A percentile compares a stretch with the other conserved stretches of the same genome.
These are phyloP conservation scores for Malthinus flaveolus DNA, from an alignment of 2,888 invertebrate species.

Conservation along the genomic window DNA sequence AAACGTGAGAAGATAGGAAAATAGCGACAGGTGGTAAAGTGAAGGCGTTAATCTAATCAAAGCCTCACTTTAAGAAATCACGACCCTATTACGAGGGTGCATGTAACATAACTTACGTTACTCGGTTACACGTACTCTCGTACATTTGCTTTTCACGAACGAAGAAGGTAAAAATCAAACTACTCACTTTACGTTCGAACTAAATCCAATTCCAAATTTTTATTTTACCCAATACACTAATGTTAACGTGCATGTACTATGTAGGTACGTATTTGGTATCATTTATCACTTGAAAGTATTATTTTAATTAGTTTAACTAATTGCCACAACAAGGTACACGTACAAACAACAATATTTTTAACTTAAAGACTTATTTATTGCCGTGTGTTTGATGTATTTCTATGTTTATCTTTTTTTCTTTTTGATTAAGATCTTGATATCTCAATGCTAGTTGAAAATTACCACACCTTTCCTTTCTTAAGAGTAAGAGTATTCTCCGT, in stretches of 20 bases:
- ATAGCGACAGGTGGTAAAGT: conserved; percentile 27
- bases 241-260: background rate
- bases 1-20: conserved; percentile 24
- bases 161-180: too few species aligned
- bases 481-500: too few species aligned
- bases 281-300: conserved; percentile 9
- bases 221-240: too few species aligned
- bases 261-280: conserved; percentile 4
- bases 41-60: conserved; percentile 33
- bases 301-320: conserved; percentile 17
- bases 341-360: conserved; percentile 10
- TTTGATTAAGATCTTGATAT: conserved; percentile 5
- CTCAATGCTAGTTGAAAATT: too few species aligned
- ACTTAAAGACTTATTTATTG: conserved; percentile 6
- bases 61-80: conserved; percentile 24
- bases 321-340: conserved; percentile 13
- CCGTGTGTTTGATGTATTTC: conserved; percentile 1
- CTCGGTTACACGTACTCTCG: too few species aligned
- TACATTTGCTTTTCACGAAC: too few species aligned
- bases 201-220: too few species aligned
- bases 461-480: too few species aligned
- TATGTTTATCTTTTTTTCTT: background rate
- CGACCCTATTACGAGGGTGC: background rate
- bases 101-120: too few species aligned
- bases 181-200: too few species aligned